Evolutionary conservation across 2,888 invertebrate species (phyloP).

Genomic region (Leistus spinibarbis): DNA sequence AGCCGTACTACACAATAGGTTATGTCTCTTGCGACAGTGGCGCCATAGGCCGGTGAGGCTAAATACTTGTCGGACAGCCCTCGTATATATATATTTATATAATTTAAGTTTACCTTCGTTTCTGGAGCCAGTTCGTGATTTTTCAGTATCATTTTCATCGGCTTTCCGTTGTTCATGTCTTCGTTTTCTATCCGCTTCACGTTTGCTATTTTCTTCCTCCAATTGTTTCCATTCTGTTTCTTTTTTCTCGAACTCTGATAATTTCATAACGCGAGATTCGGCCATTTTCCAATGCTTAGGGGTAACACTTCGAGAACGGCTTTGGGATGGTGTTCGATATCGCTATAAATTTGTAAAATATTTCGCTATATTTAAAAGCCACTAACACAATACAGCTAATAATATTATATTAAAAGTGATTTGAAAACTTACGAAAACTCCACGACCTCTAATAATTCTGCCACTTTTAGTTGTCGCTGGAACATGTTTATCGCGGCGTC

Average conservation of each 20-base stretch:
- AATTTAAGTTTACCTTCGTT: slow-evolving; percentile 8
- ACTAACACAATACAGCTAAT: neutral
- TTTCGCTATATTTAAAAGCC: too few relatives aligned
- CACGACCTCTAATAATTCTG: slow-evolving; percentile 87
- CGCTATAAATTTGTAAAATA: slow-evolving; percentile 62
- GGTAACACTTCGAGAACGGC: slow-evolving; percentile 85
- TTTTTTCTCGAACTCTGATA: slow-evolving; percentile 77
- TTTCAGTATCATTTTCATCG: slow-evolving; percentile 50
- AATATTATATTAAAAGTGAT: neutral
- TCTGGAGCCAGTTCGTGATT: slow-evolving; percentile 1
- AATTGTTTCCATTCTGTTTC: slow-evolving; percentile 70
- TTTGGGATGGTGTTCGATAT: slow-evolving; percentile 84
- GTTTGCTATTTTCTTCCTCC: slow-evolving; percentile 63
- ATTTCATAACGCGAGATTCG: slow-evolving; percentile 81
- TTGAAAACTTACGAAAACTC: slow-evolving; percentile 79
- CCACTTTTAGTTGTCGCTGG: slow-evolving; percentile 73
- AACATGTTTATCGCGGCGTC: slow-evolving; percentile 56
- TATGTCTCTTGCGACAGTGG: too few relatives aligned
- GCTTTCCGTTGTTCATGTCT: slow-evolving; percentile 57
- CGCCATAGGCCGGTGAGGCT: too few relatives aligned
- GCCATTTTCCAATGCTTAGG: slow-evolving; percentile 95
- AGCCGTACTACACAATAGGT: too few relatives aligned
- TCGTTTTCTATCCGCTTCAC: slow-evolving; percentile 62
- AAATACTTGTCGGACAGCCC: too few relatives aligned
- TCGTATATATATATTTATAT: too few relatives aligned